These are phyloP conservation scores for Drosophila rellima DNA, from an alignment of 2,888 invertebrate genomes.

Conservation along the genomic window DNA sequence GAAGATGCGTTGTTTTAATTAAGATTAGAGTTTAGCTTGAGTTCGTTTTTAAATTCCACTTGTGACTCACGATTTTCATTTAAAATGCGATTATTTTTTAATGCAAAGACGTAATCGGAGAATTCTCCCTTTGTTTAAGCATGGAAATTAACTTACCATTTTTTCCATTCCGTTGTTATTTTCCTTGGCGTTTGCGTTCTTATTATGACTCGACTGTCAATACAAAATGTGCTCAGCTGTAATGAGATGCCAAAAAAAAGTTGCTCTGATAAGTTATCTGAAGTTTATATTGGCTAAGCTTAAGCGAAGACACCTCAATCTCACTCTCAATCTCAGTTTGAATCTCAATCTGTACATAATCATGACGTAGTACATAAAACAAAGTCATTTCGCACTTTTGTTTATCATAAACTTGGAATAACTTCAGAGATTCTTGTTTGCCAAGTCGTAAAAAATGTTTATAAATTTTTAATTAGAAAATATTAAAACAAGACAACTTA, in stretches of 20 bases:
- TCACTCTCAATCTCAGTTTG: neutral
- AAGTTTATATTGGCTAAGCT: slow-evolving; percentile 31
- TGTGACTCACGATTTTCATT: slow-evolving; percentile 4
- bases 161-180: slow-evolving; percentile 73
- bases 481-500: slow-evolving; percentile 69
- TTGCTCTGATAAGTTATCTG: slow-evolving; percentile 43
- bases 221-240: slow-evolving; percentile 44
- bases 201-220: slow-evolving; percentile 19
- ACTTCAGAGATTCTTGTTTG: slow-evolving; percentile 24
- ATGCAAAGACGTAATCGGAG: neutral
- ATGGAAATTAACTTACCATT: slow-evolving; percentile 64
- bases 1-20: slow-evolving; percentile 21
- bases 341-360: slow-evolving; percentile 6
- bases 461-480: slow-evolving; percentile 72
- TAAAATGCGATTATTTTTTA: neutral
- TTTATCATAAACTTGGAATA: slow-evolving; percentile 19
- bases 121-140: neutral
- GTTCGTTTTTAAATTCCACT: neutral
- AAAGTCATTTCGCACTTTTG: slow-evolving; percentile 23
- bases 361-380: slow-evolving; percentile 23
- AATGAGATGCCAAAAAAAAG: slow-evolving; percentile 58
- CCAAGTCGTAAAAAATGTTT: slow-evolving; percentile 53
- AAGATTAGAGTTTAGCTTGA: slow-evolving; percentile 8
- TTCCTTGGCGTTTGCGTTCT: slow-evolving; percentile 27
- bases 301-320: slow-evolving; percentile 10